Evolutionary conservation across 2,797 vertebrate species (phyloP), one percentile per base, ranked within the genome.

Genomic region (Staurois parvus): DNA sequence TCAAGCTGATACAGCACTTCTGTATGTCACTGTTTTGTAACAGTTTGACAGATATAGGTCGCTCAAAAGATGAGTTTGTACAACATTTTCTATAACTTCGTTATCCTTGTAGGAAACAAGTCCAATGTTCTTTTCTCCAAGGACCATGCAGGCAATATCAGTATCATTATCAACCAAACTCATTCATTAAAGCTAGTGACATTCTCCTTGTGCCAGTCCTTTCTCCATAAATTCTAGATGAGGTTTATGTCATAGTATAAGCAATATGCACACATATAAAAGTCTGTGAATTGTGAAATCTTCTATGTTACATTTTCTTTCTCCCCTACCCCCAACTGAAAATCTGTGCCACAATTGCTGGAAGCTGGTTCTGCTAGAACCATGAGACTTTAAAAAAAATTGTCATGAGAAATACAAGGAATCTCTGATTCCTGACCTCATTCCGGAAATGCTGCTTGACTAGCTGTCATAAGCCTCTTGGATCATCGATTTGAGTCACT

Each of bases 1-100:
- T 64, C 59, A 64, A 64, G 59, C 59, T 64, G 59, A 64, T 64
- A 64, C 59, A 64, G 59, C 59, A 64, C 21, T 64, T 64, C 21
- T 26, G n/a, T 64, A 24, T 64, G 59, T 64, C n/a, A 26, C 59
- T 64, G 59, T 24, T 24, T 64, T 64, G 24, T 64, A 64, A 64
- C 59, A 64, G 24, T 26, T 64, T 64, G 59, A 64, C 59, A 64
- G 24, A 64, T 64, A 64, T 64, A 64, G 59, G 59, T 64, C 59
- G n/a, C n/a, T 64, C 59, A 64, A 3, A 64, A 64, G 59, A 64
- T 64, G 59, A 64, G 59, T 64, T 64, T 64, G 24, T 64, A 64
- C 24, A n/a, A 21, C 9, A 64, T 64, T 64, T 64, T 64, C 59
- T 64, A 64, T 26, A 64, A 26, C 59, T 64, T 64, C 2, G 24